Conservation (phyloP, 2,888 invertebrate species). For the Tachina lurida region DNA sequence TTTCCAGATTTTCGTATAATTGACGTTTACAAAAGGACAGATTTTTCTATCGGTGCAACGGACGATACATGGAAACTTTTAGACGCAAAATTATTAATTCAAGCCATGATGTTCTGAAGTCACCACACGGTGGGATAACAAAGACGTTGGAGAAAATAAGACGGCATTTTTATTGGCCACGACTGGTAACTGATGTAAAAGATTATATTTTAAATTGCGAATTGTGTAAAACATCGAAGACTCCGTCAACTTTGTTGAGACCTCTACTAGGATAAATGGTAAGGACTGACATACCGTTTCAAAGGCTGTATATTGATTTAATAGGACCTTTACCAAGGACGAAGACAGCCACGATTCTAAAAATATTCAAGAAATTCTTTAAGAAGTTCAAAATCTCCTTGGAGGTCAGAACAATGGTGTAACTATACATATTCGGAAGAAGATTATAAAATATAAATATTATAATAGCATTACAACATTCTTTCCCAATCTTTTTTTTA, state of each 20-base stretch:
- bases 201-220: background rate
- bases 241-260: background rate
- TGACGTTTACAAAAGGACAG: background rate
- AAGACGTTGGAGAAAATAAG: slow-evolving; percentile 10
- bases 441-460: too few species aligned
- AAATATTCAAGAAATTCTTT: too few species aligned
- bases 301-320: background rate
- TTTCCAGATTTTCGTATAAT: background rate
- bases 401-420: too few species aligned
- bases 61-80: slow-evolving; percentile 50
- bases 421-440: too few species aligned
- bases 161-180: slow-evolving; percentile 22
- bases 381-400: too few species aligned
- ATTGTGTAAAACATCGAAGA: background rate
- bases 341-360: background rate
- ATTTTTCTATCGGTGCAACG: too few species aligned
- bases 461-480: too few species aligned
- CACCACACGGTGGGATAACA: slow-evolving; percentile 9
- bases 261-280: slow-evolving; percentile 9
- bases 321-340: background rate
- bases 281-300: background rate
- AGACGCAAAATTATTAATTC: slow-evolving; percentile 9
- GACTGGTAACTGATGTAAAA: slow-evolving; percentile 11
- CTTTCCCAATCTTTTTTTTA: too few species aligned
- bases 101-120: slow-evolving; percentile 39